Evolutionary conservation across 2,888 invertebrate species (phyloP).

Genomic region (Melanophora roralis): DNA sequence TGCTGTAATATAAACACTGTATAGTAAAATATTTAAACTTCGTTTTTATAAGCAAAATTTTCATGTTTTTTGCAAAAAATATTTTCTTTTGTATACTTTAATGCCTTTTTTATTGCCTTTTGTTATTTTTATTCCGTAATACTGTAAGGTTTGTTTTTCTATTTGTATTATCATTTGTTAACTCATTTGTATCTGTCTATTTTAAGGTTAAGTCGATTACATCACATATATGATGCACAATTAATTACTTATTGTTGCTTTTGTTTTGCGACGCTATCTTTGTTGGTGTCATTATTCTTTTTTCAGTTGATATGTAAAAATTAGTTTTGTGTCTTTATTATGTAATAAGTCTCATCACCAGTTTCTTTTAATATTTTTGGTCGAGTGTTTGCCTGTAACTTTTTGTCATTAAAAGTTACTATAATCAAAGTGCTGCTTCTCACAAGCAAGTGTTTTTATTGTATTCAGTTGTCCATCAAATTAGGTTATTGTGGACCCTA

Average conservation of each 20-base stretch:
- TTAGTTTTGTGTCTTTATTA: conserved; percentile 12
- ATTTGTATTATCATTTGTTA: neutral
- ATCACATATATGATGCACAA: conserved; percentile 40
- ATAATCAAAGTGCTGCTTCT: conserved; percentile 34
- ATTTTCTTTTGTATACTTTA: too few species aligned
- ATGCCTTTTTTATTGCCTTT: neutral
- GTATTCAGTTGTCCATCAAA: neutral
- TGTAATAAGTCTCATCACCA: neutral
- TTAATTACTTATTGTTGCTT: conserved; percentile 29
- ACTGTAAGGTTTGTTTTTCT: conserved; percentile 12
- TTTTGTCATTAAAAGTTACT: conserved; percentile 31
- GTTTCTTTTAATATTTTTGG: neutral
- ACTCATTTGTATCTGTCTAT: conserved; percentile 13
- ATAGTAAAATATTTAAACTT: too few species aligned
- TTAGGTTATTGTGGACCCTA: neutral
- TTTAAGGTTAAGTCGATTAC: conserved; percentile 26
- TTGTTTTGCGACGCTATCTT: neutral
- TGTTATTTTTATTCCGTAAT: neutral
- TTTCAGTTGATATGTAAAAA: neutral
- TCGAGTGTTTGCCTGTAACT: neutral
- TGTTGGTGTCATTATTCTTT: neutral
- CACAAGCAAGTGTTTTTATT: conserved; percentile 8
- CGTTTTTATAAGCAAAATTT: too few species aligned
- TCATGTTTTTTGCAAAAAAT: too few species aligned
- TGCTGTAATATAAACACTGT: too few species aligned